phyloP scores from a whole-genome alignment of 2,113 vertebrate species.

The Abramis brama region DNA sequence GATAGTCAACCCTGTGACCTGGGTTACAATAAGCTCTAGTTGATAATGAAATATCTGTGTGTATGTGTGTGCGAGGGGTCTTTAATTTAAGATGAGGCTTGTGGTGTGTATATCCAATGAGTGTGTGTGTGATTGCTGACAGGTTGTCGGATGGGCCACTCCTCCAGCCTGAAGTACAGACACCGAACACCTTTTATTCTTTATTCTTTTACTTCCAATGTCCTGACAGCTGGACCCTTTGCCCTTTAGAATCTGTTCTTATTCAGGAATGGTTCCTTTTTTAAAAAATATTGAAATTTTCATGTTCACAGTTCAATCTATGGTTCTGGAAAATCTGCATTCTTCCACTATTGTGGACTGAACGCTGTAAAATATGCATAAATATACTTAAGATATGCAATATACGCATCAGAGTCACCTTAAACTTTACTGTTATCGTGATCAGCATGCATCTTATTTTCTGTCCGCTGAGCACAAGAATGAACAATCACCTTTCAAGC shows the following conservation, averaged over 20 bases:
- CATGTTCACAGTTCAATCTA: not conserved
- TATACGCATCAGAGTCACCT: not conserved
- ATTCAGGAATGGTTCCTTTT: not conserved
- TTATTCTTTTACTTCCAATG: conserved; percentile 37
- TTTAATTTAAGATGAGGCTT: conserved; percentile 28
- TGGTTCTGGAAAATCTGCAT: conserved; percentile 1
- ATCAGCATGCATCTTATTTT: not conserved
- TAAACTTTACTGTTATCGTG: not conserved
- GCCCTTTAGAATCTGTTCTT: not conserved
- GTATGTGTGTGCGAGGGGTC: not conserved
- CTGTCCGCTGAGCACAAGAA: not conserved
- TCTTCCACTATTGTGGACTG: not conserved
- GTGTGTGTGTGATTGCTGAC: conserved; percentile 14
- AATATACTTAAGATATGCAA: conserved; percentile 18
- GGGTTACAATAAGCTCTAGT: conserved; percentile 45
- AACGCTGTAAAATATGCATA: not conserved
- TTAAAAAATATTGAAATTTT: not conserved
- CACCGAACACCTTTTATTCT: conserved; percentile 42
- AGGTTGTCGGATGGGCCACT: conserved; percentile 30
- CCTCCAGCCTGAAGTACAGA: conserved; percentile 17
- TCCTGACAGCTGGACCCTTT: conserved; percentile 4
- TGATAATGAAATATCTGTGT: conserved; percentile 34
- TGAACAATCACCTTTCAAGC: conserved; percentile 8
- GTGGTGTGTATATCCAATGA: conserved; percentile 16
- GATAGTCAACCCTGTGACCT: conserved; percentile 55